Evolutionary conservation across 2,113 vertebrate species (phyloP).

Genomic region (Psilopsiagon aurifrons): DNA sequence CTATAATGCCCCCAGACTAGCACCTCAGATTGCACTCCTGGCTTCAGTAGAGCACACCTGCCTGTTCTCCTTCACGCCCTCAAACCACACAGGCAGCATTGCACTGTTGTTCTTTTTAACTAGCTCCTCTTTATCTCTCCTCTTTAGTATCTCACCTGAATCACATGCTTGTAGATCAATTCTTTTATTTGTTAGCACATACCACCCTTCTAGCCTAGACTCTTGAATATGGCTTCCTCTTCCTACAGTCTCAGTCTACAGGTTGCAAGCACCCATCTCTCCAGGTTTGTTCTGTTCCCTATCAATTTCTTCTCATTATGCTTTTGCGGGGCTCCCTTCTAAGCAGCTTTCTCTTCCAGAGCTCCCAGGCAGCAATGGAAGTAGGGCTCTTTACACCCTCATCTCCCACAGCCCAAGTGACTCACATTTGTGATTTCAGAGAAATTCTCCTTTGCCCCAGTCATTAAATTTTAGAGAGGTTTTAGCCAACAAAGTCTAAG

Average conservation of each 20-base stretch:
- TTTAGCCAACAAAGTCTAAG: not conserved
- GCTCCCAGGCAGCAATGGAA: not conserved
- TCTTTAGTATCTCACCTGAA: not conserved
- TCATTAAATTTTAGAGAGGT: not conserved
- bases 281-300: fast-evolving
- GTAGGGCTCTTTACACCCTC: not conserved
- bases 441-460: not conserved
- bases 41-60: not conserved
- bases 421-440: not conserved
- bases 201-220: not conserved
- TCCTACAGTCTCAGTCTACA: not conserved
- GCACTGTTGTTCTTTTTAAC: not conserved
- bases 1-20: not conserved
- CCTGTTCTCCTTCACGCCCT: not conserved
- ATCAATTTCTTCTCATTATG: not conserved
- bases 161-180: fast-evolving
- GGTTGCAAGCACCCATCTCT: not conserved
- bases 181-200: not conserved
- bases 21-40: not conserved
- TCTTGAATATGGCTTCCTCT: not conserved
- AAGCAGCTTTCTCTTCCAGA: not conserved
- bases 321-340: not conserved
- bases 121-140: not conserved
- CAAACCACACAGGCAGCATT: fast-evolving
- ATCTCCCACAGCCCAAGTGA: not conserved